Conservation (phyloP, 2,797 vertebrate genomes). For the Melanitta fusca region DNA sequence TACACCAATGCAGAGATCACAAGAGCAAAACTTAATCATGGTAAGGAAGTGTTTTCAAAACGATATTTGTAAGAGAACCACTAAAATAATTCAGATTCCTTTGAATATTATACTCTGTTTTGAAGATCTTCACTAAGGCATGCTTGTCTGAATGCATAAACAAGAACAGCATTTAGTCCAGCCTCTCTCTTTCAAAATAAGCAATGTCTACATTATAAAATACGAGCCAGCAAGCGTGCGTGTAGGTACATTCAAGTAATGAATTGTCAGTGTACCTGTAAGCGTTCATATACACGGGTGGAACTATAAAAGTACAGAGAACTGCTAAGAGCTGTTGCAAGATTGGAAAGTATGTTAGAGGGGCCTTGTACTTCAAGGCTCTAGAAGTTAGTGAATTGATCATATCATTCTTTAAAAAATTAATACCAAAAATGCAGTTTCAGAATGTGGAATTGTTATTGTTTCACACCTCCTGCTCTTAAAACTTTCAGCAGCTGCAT, state of each 20-base stretch:
- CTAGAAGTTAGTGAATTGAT: background rate
- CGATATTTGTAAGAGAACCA: background rate
- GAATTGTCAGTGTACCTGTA: background rate
- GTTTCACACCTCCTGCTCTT: slow-evolving; percentile 19
- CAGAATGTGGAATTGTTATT: background rate
- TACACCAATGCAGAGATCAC: background rate
- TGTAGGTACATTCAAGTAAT: background rate
- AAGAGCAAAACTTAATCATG: background rate
- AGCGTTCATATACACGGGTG: background rate
- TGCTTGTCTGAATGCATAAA: background rate
- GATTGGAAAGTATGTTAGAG: background rate
- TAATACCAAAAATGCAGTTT: background rate
- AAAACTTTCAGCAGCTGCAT: slow-evolving; percentile 23
- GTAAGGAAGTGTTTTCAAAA: background rate
- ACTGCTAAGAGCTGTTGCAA: background rate
- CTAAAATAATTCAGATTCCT: background rate
- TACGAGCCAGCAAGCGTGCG: background rate
- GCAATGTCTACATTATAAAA: background rate
- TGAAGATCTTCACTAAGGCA: background rate
- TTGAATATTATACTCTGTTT: background rate
- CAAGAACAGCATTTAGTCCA: background rate
- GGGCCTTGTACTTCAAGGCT: background rate
- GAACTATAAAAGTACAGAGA: background rate
- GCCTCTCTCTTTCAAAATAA: background rate
- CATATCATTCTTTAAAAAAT: background rate